Base-by-base conservation (phyloP, 2,888 invertebrate genomes). In the Kuschelorhynchus macadamiae region DNA sequence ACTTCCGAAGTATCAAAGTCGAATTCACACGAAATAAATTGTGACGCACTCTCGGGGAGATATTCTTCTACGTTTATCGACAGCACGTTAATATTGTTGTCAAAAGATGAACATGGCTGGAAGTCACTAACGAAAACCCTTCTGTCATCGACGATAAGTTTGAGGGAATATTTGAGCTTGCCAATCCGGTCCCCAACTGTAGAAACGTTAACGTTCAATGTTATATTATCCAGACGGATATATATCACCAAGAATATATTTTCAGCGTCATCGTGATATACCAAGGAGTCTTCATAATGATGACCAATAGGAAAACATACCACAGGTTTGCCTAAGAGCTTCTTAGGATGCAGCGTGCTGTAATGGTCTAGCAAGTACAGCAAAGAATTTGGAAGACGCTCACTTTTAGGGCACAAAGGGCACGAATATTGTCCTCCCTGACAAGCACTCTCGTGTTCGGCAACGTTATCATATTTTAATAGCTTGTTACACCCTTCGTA, bases 21-120 rank as follows among this genome's bases (percentile, higher is more conserved):
- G 4, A 25, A 25, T 25, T 25, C 25, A 25, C 25, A 25, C 7
- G 7, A 25, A n/a, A n/a, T n/a, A 25, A 25, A 25, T 3, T 9
- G 11, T 17, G 11, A 12, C 9, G 21, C 18, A 11, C 21, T 18
- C 4, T 46, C n/a, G 7, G 21, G 7, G 5, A 46, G 21, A 46
- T 46, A 46, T 46, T 46, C 14, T n/a, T 46, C 21, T n/a, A 46
- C 20, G 7, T 46, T 1, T 4, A 11, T 2, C n/a, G 18, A 55
- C 21, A 42, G 46, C 30, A 55, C 12, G 21, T 25, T 14, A 41
- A 41, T 46, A 21, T 46, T n/a, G 11, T 21, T 21, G 2, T 21
- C 46, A 17, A 44, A 44, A 7, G 18, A 11, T 3, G 16, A 16
- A 44, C 44, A 44, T 44, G 18, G n/a, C n/a, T 12, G 3, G 21